Conservation (phyloP, 2,113 vertebrate species). For the Pachyramphus minor region DNA sequence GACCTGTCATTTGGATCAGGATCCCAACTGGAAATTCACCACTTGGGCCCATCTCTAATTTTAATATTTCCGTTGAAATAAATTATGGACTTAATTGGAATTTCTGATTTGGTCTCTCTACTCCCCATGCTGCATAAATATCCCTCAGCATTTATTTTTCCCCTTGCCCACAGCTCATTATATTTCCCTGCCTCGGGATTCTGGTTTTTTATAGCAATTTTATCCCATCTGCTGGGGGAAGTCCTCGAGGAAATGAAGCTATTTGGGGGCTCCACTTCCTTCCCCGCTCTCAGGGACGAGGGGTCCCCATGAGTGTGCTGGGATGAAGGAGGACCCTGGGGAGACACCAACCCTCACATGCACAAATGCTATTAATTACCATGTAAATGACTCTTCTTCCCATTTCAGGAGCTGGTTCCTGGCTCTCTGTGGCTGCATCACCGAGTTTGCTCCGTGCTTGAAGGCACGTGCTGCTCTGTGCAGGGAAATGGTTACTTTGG, state of each 20-base stretch:
- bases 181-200: conserved; percentile 59
- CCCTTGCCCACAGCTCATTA: conserved; percentile 69
- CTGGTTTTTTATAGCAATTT: conserved; percentile 34
- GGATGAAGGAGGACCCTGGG: background rate
- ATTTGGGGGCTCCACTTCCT: background rate
- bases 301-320: background rate
- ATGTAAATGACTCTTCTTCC: conserved; percentile 64
- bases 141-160: conserved; percentile 62
- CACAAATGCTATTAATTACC: conserved; percentile 65
- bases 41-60: background rate
- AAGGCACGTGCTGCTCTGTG: background rate
- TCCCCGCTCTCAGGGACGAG: background rate
- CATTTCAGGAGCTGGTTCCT: background rate
- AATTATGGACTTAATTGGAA: conserved; percentile 66
- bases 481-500: background rate
- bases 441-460: background rate
- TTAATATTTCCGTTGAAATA: conserved; percentile 54
- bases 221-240: conserved; percentile 57
- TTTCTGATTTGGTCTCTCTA: conserved; percentile 14
- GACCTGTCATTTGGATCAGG: accelerated
- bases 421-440: background rate
- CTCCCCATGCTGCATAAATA: conserved; percentile 12
- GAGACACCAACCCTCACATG: background rate
- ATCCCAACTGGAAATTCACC: background rate
- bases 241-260: conserved; percentile 21